These are phyloP conservation scores for Microcebus lehilahytsara DNA, from an alignment of 2,113 vertebrate genomes.

Conservation along the genomic window DNA sequence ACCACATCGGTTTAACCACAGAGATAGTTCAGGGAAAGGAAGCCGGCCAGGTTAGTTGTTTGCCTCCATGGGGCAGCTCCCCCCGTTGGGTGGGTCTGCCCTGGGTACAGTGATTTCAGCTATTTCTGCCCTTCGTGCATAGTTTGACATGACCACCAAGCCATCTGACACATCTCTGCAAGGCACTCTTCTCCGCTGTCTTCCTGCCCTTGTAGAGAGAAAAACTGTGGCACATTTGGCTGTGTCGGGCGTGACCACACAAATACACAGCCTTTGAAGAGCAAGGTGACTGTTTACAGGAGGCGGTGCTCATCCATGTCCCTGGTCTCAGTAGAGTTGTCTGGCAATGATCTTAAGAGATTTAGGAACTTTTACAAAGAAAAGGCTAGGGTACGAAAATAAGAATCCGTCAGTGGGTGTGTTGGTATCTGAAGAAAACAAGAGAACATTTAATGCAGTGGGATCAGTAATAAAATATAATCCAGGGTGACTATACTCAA, in stretches of 20 bases:
- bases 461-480: background rate
- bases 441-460: background rate
- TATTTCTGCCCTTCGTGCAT: too few relatives aligned
- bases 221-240: too few relatives aligned
- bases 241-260: fast-evolving
- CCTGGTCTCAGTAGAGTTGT: background rate
- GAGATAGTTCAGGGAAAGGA: too few relatives aligned
- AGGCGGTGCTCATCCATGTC: background rate
- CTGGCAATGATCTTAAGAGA: background rate
- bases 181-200: too few relatives aligned
- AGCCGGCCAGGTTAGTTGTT: too few relatives aligned
- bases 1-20: too few relatives aligned
- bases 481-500: background rate
- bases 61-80: too few relatives aligned
- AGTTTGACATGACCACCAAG: too few relatives aligned
- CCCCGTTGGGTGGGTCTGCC: too few relatives aligned
- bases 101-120: too few relatives aligned
- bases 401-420: background rate
- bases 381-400: background rate
- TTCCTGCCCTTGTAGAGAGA: too few relatives aligned
- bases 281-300: background rate
- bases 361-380: background rate
- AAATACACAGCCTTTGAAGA: fast-evolving
- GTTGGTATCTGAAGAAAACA: background rate
- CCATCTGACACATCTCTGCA: too few relatives aligned